Base-by-base conservation (phyloP, 2,113 vertebrate species). In the Dermatemys mawii region DNA sequence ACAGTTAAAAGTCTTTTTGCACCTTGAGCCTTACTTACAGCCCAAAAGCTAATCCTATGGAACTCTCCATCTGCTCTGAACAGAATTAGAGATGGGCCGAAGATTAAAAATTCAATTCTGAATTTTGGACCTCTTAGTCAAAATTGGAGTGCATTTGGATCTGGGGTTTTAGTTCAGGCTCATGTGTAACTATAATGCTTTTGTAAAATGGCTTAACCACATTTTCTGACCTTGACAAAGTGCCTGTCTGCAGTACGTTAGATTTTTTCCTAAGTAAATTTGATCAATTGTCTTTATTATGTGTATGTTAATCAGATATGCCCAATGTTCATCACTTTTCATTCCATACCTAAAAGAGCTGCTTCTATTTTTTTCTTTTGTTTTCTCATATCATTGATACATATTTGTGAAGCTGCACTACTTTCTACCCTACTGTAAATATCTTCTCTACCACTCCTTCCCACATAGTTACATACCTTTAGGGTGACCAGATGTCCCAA, bases 41-140 rank as follows among this genome's bases (percentile, higher is more conserved):
- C 86, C 83, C 50, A 90, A 93, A 95, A 94, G 86, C 21, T 57
- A 76, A 70, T 38, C 63, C 4, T 82, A 88, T 86, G 60, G 53
- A 85, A 90, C 88, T 89, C 41, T 76, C 35, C 63, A 67, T 35
- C 17, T 75, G 17, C 79, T 89, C 87, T 93, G 80, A 32, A 21
- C 55, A 82, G 84, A 95, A 86, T 63, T 89, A 90, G 83, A 86
- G 24, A 26, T 51, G 73, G 46, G 35, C 13, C 93, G 63, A 83
- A 67, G 46, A 95, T 95, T 92, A 90, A 85, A 90, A 97, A 85
- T 81, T 70, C 9, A 2, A 41, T 83, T 93, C 54, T 87, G 8
- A 1, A 55, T 27, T 51, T 67, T 90, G 11, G 11, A 57, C 88
- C 35, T 89, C 78, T 86, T 4, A 3, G 80, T 94, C 79, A 32